Evolutionary conservation across 2,888 invertebrate species (phyloP), one percentile per base, ranked within the genome.

Genomic region (Dicyrtoma fusca): DNA sequence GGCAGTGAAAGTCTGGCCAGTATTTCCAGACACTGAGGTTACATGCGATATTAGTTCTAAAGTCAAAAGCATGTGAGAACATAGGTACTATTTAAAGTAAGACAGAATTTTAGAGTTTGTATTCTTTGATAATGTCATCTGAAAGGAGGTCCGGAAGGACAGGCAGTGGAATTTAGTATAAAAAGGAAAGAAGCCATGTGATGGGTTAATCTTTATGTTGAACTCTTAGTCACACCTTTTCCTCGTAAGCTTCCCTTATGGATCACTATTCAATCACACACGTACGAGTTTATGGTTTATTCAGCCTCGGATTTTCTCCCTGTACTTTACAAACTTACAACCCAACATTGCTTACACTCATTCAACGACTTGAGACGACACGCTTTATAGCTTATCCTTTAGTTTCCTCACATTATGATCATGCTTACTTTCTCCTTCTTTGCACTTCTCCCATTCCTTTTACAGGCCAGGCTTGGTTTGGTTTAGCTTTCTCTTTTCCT

Each of bases 201-300:
- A 55, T 26, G 66, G 64, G 45, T 53, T 66, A 66, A 66, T 66
- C 66, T 66, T 66, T 66, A 53, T 66, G 53, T 66, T 66, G 25
- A 26, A 19, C 53, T 66, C 49, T 76, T 75, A 76, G 79, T 79
- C 79, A 79, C 79, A 79, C 79, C 77, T 73, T 74, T 75, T 75
- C 65, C 71, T 63, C 49, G 76, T 75, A 64, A 77, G 75, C 73
- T 69, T 72, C 72, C 74, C 77, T 77, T 74, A 73, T 73, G 75
- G 76, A 70, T 62, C 74, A 70, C 42, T 66, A 59, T 51, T 65
- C 72, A 74, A 74, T 74, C 74, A 74, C 74, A 45, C 44, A 47
- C 51, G 66, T 65, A 26, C 53, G 66, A 59, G 65, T 72, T 72
- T 59, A 72, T 61, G 66, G 63, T 59, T 47, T 47, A 42, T 17